Conservation (phyloP, 1,140 invertebrate species). For the Ylistrum balloti region DNA sequence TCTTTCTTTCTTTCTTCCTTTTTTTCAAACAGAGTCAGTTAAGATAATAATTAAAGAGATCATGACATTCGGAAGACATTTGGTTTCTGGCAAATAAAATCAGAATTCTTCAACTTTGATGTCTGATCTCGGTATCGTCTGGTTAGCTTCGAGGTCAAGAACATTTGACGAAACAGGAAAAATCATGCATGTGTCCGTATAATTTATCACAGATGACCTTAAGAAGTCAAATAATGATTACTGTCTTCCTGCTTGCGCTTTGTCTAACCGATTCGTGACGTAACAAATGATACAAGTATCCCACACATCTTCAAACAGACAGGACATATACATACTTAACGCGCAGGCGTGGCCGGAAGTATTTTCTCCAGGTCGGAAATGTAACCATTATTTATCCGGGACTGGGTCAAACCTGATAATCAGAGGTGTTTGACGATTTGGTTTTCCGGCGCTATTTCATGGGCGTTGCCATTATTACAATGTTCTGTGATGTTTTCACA, state of each 20-base stretch:
- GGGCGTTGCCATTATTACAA: neutral
- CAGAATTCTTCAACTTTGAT: too few species aligned
- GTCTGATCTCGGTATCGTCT: neutral
- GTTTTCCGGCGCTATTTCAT: neutral
- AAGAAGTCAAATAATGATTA: neutral
- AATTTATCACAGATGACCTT: neutral
- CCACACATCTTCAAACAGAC: neutral
- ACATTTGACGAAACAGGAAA: neutral
- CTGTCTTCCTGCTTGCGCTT: neutral
- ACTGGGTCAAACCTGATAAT: neutral
- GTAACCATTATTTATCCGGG: neutral
- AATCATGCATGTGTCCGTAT: neutral
- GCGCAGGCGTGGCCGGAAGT: conserved; percentile 22
- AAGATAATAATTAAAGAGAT: too few species aligned
- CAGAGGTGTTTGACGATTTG: neutral
- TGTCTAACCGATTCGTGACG: neutral
- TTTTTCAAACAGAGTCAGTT: too few species aligned
- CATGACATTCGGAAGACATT: too few species aligned
- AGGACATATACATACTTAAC: neutral
- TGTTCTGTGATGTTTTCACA: conserved; percentile 13
- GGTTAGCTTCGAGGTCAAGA: neutral
- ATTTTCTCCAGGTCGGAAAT: neutral
- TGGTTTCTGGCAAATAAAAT: too few species aligned
- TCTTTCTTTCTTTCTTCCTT: too few species aligned
- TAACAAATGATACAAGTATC: neutral